Evolutionary conservation across 92 coral and sea anemone species (phyloP).

Genomic region (Micromussa lordhowensis): DNA sequence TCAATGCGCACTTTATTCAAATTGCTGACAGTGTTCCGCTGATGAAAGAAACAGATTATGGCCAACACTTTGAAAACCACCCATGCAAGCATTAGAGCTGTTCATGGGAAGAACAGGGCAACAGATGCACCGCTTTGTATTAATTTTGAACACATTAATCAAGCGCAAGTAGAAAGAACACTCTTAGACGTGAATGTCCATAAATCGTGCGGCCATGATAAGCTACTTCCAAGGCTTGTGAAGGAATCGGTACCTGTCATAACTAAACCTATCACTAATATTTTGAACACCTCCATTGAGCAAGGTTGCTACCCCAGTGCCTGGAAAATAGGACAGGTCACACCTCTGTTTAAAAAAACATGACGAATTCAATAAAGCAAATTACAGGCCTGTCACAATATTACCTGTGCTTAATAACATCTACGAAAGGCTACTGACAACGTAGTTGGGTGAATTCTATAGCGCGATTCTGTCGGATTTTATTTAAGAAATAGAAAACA

Average conservation of each 20-base stretch:
- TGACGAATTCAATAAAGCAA: constrained; percentile 33
- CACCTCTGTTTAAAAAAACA: constrained; percentile 45
- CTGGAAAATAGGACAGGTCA: constrained; percentile 58
- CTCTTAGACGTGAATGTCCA: constrained; percentile 38
- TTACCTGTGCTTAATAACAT: constrained; percentile 48
- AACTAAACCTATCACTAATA: constrained; percentile 50
- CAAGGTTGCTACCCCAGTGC: constrained; percentile 46
- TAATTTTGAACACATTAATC: constrained; percentile 44
- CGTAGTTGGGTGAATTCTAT: constrained; percentile 30
- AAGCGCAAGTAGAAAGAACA: constrained; percentile 38
- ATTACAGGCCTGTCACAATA: constrained; percentile 59
- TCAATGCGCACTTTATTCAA: constrained; percentile 40
- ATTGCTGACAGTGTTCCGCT: constrained; percentile 30
- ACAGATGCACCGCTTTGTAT: constrained; percentile 37
- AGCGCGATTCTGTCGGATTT: constrained; percentile 38
- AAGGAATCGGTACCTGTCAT: no score
- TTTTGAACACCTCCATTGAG: constrained; percentile 50
- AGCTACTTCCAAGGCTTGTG: constrained; percentile 48
- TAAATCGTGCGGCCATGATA: constrained; percentile 56
- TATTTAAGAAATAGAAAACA: no score
- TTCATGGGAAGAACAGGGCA: constrained; percentile 48
- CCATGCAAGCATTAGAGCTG: constrained; percentile 47
- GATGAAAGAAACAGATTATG: constrained; percentile 37
- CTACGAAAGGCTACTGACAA: constrained; percentile 46
- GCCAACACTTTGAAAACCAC: constrained; percentile 26